Evolutionary conservation across 2,113 vertebrate species (phyloP).

Genomic region (Apistogramma diplotaenia): DNA sequence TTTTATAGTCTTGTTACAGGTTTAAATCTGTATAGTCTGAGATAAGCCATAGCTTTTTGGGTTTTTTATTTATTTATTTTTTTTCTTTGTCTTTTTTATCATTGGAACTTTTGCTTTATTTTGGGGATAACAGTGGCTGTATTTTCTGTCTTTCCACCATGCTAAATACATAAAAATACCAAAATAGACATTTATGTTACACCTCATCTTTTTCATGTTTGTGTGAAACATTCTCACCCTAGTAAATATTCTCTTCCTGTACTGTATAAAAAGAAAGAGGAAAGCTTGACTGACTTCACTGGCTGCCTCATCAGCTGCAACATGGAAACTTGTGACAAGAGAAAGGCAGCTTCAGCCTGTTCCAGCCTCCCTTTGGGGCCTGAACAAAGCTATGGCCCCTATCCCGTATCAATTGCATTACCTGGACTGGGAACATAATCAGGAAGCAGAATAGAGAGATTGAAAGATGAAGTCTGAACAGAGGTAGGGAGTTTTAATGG

Average conservation of each 20-base stretch:
- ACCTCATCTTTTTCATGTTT: not conserved
- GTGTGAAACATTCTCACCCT: not conserved
- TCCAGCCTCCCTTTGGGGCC: conserved; percentile 6
- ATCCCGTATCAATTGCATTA: conserved; percentile 1
- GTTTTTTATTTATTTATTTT: not conserved
- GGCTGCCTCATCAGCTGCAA: conserved; percentile 3
- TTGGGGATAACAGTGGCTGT: not conserved
- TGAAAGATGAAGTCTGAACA: not conserved
- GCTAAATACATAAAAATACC: not conserved
- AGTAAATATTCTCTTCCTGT: not conserved
- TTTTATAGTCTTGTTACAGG: not conserved
- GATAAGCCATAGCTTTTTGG: not conserved
- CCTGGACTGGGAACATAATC: conserved; percentile 36
- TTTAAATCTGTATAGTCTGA: not conserved
- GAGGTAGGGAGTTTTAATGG: conserved; percentile 12
- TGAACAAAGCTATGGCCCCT: conserved; percentile 37
- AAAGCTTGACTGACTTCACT: not conserved
- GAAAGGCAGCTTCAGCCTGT: conserved; percentile 2
- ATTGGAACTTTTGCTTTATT: not conserved
- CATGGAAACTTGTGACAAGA: conserved; percentile 18
- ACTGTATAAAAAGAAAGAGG: not conserved
- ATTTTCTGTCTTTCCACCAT: not conserved
- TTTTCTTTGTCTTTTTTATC: not conserved
- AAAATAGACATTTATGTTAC: not conserved
- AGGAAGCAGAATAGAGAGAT: conserved; percentile 24